Evolutionary conservation across 2,113 vertebrate species (phyloP).

Genomic region (Pholis gunnellus): DNA sequence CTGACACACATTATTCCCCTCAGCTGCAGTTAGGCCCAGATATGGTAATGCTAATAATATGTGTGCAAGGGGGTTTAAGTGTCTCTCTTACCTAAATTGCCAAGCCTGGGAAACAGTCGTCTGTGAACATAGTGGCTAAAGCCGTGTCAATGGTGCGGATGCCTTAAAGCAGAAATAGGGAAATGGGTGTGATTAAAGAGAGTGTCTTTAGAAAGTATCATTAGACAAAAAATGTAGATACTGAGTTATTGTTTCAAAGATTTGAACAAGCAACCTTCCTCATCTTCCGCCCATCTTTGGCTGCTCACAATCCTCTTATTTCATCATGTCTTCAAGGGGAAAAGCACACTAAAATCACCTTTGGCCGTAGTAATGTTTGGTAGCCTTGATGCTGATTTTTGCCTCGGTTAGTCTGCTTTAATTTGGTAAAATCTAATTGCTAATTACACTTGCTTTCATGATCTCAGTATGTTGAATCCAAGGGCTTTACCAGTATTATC

Average conservation of each 20-base stretch:
- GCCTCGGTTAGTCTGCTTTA: constrained; percentile 54
- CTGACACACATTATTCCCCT: constrained; percentile 77
- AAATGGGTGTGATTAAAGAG: constrained; percentile 44
- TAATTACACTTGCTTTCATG: constrained; percentile 71
- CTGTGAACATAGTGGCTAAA: constrained; percentile 20
- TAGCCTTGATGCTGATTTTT: constrained; percentile 62
- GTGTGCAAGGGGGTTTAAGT: constrained; percentile 66
- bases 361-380: constrained; percentile 42
- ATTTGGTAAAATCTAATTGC: constrained; percentile 67
- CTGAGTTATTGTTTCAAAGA: constrained; percentile 49
- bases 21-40: constrained; percentile 73
- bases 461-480: constrained; percentile 62
- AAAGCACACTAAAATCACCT: constrained; percentile 53
- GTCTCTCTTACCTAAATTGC: constrained; percentile 57
- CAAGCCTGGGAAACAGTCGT: constrained; percentile 45
- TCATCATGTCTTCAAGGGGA: constrained; percentile 35
- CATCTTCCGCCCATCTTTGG: constrained; percentile 5
- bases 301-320: constrained; percentile 58
- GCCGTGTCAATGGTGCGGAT: constrained; percentile 16
- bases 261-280: constrained; percentile 45
- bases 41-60: constrained; percentile 75
- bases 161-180: constrained; percentile 32
- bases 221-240: constrained; percentile 40
- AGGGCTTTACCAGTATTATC: constrained; percentile 68
- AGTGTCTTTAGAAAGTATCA: constrained; percentile 31